Evolutionary conservation across 2,797 vertebrate genomes (phyloP).

Genomic region (Halcyon badia): DNA sequence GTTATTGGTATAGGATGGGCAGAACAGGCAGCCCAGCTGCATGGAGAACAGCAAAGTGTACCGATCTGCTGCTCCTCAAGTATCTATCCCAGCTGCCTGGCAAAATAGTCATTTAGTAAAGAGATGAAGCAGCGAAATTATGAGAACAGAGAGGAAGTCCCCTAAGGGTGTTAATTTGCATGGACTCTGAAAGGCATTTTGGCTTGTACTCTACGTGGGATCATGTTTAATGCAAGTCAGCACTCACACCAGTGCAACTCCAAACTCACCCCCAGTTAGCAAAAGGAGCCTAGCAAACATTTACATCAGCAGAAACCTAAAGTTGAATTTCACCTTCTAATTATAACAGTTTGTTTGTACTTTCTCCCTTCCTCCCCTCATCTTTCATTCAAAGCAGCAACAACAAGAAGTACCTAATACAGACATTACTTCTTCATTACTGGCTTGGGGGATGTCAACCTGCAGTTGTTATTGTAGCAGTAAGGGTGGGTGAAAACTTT

Average conservation of each 20-base stretch:
- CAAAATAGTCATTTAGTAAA: background rate
- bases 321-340: background rate
- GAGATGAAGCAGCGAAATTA: background rate
- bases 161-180: background rate
- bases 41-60: background rate
- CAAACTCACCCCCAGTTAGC: fast-evolving
- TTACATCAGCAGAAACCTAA: background rate
- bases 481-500: background rate
- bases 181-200: background rate
- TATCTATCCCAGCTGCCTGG: background rate
- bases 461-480: background rate
- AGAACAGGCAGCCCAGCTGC: background rate
- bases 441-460: background rate
- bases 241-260: background rate
- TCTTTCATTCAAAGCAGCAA: background rate
- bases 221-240: background rate
- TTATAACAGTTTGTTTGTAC: background rate
- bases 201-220: background rate
- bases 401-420: background rate
- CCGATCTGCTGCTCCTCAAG: background rate
- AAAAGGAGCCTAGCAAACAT: background rate
- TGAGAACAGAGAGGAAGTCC: background rate
- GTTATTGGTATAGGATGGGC: background rate
- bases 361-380: background rate
- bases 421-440: background rate